A percentile compares a stretch with the other conserved stretches of the same genome.
Evolutionary conservation across 2,113 vertebrate genomes (phyloP).

Genomic region (Paramisgurnus dabryanus): DNA sequence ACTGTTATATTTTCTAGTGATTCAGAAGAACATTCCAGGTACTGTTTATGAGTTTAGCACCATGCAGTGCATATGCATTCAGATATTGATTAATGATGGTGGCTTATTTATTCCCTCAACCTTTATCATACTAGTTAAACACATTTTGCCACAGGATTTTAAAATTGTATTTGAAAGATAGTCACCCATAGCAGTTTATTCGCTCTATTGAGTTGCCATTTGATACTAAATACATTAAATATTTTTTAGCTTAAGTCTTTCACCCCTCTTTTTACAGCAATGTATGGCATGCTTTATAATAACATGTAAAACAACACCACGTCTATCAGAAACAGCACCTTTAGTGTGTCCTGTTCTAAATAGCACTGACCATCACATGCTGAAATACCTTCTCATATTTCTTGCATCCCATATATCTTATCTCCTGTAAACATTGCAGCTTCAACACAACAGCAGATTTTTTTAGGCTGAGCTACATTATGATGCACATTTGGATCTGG

Average conservation of each 20-base stretch:
- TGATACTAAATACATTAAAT: neutral
- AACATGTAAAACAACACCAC: neutral
- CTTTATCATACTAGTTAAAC: too few species aligned
- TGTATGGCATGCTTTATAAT: neutral
- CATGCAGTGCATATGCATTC: too few species aligned
- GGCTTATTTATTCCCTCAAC: too few species aligned
- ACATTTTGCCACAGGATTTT: too few species aligned
- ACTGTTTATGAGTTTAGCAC: too few species aligned
- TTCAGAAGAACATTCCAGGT: too few species aligned
- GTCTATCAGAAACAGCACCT: constrained; percentile 11
- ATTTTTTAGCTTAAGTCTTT: neutral
- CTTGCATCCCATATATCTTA: constrained; percentile 10
- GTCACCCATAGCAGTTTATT: neutral
- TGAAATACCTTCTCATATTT: constrained; percentile 19
- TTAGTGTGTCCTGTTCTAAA: neutral
- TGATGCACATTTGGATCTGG: constrained; percentile 55
- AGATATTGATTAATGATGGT: too few species aligned
- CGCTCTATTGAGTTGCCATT: neutral
- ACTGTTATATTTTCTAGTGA: too few species aligned
- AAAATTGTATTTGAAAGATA: neutral
- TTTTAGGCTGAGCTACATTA: constrained; percentile 50
- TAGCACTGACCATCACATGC: constrained; percentile 22
- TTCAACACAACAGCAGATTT: constrained; percentile 54
- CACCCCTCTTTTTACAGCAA: neutral
- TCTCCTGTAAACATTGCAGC: constrained; percentile 44